Percentiles rank a stretch among this genome's conserved stretches.
Evolutionary conservation across 2,113 vertebrate genomes (phyloP).

Genomic region (Larimichthys polyactis): DNA sequence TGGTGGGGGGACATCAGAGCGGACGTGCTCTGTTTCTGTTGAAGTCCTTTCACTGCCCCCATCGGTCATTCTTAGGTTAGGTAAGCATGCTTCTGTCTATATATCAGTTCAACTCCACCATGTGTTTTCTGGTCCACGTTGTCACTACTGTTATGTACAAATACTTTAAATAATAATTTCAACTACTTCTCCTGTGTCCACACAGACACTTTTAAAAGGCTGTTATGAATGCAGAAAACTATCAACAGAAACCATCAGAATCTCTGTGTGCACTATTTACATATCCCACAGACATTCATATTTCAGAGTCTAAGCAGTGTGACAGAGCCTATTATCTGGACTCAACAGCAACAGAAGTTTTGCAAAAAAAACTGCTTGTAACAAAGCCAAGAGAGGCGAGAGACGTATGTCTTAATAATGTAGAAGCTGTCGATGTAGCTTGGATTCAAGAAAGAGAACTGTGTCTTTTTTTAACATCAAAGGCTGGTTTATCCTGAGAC

Average conservation of each 20-base stretch:
- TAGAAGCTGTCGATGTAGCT: conserved; percentile 6
- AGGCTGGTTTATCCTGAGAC: conserved; percentile 21
- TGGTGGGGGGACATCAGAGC: background rate
- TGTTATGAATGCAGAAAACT: background rate
- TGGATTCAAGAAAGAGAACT: conserved; percentile 10
- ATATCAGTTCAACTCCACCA: background rate
- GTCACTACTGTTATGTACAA: background rate
- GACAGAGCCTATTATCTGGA: background rate
- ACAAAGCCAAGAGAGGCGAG: conserved; percentile 5
- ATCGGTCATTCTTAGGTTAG: background rate
- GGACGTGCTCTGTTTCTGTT: background rate
- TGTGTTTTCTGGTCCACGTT: background rate
- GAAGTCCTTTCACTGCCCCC: background rate
- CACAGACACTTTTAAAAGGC: background rate
- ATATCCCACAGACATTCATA: background rate
- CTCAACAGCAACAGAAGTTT: background rate
- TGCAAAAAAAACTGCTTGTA: background rate
- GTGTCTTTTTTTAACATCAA: conserved; percentile 29
- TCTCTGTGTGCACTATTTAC: conserved; percentile 3
- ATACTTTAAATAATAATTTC: conserved; percentile 8
- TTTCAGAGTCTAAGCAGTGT: background rate
- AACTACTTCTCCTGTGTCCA: background rate
- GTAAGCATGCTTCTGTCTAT: background rate
- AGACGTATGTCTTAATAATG: background rate
- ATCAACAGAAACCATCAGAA: background rate